Evolutionary conservation across 2,888 invertebrate genomes (phyloP).

Genomic region (Caenorhabditis drosophilae): DNA sequence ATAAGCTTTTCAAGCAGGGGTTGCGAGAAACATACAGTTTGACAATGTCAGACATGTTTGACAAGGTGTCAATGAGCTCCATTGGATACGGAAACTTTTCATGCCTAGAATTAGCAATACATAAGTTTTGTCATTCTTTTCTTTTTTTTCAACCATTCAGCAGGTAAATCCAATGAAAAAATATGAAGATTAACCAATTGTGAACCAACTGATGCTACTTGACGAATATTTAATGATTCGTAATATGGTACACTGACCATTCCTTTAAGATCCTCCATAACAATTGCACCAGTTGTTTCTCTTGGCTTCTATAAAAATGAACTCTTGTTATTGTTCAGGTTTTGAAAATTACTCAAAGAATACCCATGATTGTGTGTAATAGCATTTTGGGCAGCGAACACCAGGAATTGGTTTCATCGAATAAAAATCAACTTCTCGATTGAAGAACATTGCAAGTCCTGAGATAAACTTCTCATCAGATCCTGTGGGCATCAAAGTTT

Average conservation of each 20-base stretch:
- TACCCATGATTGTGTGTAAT: constrained; percentile 33
- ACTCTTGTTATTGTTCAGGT: background rate
- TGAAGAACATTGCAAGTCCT: constrained; percentile 38
- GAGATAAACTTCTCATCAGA: constrained; percentile 39
- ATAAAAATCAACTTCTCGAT: constrained; percentile 45
- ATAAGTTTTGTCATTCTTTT: too few species aligned
- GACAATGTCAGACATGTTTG: constrained; percentile 36
- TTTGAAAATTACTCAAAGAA: background rate
- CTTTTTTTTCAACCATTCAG: constrained; percentile 21
- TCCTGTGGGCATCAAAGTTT: constrained; percentile 26
- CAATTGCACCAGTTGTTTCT: constrained; percentile 31
- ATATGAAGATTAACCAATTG: constrained; percentile 33
- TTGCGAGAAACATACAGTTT: constrained; percentile 26
- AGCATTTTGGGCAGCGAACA: constrained; percentile 28
- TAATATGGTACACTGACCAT: constrained; percentile 45
- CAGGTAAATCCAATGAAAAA: constrained; percentile 28
- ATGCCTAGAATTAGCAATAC: too few species aligned
- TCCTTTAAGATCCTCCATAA: constrained; percentile 40
- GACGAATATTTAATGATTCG: constrained; percentile 32
- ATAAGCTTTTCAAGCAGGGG: constrained; percentile 16
- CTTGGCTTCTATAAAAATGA: constrained; percentile 14
- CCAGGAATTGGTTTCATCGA: constrained; percentile 32
- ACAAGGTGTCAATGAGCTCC: constrained; percentile 36
- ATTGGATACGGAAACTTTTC: constrained; percentile 34
- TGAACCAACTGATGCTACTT: constrained; percentile 30